Conservation (phyloP, 2,888 invertebrate genomes). For the Synanthedon tipuliformis region DNA sequence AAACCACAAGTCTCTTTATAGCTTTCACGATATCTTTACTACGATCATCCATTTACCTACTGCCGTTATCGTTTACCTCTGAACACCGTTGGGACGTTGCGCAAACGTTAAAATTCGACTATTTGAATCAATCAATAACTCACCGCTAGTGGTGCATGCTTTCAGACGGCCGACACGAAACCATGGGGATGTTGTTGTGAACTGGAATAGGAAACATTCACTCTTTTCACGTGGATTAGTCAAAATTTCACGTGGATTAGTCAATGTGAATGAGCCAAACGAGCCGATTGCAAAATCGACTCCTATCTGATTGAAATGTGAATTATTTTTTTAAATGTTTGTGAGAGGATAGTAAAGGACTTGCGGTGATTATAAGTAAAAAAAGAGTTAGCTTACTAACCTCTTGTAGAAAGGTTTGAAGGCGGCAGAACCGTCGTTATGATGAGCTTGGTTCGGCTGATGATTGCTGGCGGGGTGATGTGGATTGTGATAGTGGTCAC, state of each 20-base stretch:
- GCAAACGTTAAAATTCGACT: conserved; percentile 15
- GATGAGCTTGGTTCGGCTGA: conserved; percentile 60
- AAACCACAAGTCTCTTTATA: conserved; percentile 58
- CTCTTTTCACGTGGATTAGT: conserved; percentile 40
- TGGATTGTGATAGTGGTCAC: conserved; percentile 69
- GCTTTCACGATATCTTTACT: conserved; percentile 49
- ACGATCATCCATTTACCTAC: conserved; percentile 56
- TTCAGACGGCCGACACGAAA: conserved; percentile 82
- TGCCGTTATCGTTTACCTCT: conserved; percentile 43
- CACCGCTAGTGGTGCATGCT: conserved; percentile 48
- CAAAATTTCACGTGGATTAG: conserved; percentile 1
- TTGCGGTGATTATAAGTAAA: no score
- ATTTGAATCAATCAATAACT: conserved; percentile 51
- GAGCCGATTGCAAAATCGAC: not conserved
- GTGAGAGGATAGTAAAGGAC: no score
- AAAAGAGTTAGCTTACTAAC: conserved; percentile 56
- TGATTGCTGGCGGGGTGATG: conserved; percentile 62
- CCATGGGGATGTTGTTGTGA: conserved; percentile 80
- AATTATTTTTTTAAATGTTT: no score
- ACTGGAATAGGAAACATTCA: conserved; percentile 62
- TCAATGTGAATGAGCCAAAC: not conserved
- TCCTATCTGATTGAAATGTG: not conserved
- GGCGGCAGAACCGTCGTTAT: conserved; percentile 73
- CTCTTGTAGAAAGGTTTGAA: conserved; percentile 94
- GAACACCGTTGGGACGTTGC: conserved; percentile 13